Percentiles rank a stretch among this genome's conserved stretches.
phyloP scores from a whole-genome alignment of 2,888 invertebrate species.

The Eucera pruinosa region DNA sequence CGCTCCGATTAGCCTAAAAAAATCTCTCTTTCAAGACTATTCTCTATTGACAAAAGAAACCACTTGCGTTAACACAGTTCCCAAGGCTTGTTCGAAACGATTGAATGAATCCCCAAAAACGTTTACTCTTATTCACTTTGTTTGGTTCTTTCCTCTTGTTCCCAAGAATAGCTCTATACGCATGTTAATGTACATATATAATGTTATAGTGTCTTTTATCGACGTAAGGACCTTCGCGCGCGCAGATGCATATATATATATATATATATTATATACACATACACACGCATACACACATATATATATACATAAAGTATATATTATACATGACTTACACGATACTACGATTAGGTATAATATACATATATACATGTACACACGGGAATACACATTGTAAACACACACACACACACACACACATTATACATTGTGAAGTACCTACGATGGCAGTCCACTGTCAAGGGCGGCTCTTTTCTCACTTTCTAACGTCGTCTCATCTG shows the following conservation, averaged over 20 bases:
- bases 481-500: constrained; percentile 44
- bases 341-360: constrained; percentile 23
- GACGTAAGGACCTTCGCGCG: constrained; percentile 78
- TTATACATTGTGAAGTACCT: constrained; percentile 58
- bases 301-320: constrained; percentile 11
- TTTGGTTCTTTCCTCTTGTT: constrained; percentile 40
- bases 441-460: constrained; percentile 68
- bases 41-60: constrained; percentile 58
- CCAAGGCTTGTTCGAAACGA: constrained; percentile 68
- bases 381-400: constrained; percentile 22
- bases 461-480: constrained; percentile 57
- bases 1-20: constrained; percentile 69
- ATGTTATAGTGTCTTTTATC: constrained; percentile 82
- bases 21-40: constrained; percentile 50
- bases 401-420: constrained; percentile 25
- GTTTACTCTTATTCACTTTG: constrained; percentile 58
- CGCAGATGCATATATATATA: constrained; percentile 66
- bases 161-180: constrained; percentile 79
- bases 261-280: constrained; percentile 3
- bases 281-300: constrained; percentile 55
- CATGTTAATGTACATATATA: constrained; percentile 84
- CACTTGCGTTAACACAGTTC: constrained; percentile 72
- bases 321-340: constrained; percentile 17
- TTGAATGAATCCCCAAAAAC: constrained; percentile 65
- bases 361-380: too few relatives aligned